Evolutionary conservation across 2,113 vertebrate genomes (phyloP), one percentile per base, ranked within the genome.

Genomic region (Anoura caudifer): DNA sequence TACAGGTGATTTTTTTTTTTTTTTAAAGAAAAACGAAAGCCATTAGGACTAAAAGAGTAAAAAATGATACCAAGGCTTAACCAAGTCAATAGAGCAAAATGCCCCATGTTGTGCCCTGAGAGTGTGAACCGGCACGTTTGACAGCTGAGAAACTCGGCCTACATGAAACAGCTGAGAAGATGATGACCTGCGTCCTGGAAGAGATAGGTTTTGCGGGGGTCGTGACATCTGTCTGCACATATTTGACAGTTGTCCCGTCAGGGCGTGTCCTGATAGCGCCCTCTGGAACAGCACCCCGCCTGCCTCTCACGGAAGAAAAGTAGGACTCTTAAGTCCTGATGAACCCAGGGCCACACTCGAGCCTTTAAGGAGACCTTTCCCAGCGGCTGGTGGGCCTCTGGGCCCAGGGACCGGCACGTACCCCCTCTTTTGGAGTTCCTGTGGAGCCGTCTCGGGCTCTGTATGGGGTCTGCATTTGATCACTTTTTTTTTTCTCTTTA

Each of bases 31-130:
- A 72, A 61, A 59, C 3, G 59, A 87, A 80, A 14, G 43, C 69
- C 19, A n/a, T 56, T 69, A 86, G 54, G n/a, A 69, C n/a, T 54
- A 36, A 47, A 65, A 19, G 19, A 20, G 45, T 56, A 54, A 41
- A 36, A 93, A 63, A 65, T n/a, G n/a, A 24, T 69, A 36, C 12
- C 41, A 75, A 85, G 77, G 63, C 33, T 24, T 54, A 87, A 75
- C 24, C 47, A 65, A 77, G 19, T 45, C 38, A 67, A 47, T 6
- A 5, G 61, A 69, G 56, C 10, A 22, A 69, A 83, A 45, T 19
- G 2, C 15, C 16, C 0, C 43, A 16, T 26, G 14, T 2, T 1
- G 3, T 28, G 24, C n/a, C 8, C 45, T 47, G 26, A 81, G 70
- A 41, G 41, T 31, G 72, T 19, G 13, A 52, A 4, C 1, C 4